phyloP scores from a whole-genome alignment of 1,140 invertebrate genomes.

The Branchinecta lynchi region DNA sequence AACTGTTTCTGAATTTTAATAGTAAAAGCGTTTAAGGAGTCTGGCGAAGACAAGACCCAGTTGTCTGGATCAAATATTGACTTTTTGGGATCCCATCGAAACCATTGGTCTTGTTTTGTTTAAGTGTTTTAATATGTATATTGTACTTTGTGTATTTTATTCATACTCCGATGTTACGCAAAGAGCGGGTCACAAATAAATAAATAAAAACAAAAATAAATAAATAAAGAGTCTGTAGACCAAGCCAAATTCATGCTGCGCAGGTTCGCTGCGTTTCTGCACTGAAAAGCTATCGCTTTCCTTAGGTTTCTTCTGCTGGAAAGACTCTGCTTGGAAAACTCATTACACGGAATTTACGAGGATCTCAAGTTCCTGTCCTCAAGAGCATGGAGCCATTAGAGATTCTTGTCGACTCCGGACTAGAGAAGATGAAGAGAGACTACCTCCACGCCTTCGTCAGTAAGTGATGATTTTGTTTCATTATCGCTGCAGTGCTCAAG shows the following conservation, averaged over 20 bases:
- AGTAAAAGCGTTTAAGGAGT: no score
- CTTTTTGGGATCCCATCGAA: no score
- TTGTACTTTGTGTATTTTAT: no score
- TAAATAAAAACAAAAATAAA: background rate
- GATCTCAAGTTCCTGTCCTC: background rate
- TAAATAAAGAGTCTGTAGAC: background rate
- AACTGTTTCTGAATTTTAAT: no score
- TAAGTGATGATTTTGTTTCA: background rate
- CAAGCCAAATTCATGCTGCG: background rate
- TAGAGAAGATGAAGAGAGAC: background rate
- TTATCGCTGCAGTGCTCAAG: no score
- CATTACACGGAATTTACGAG: background rate
- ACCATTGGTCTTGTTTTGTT: no score
- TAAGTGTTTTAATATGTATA: no score
- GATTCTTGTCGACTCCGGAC: background rate
- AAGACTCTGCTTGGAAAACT: background rate
- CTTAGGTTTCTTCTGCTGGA: background rate
- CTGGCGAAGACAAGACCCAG: no score
- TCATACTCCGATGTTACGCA: no score
- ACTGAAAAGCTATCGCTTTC: background rate
- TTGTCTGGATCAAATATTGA: no score
- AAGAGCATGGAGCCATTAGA: background rate
- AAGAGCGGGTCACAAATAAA: no score
- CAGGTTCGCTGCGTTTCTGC: background rate
- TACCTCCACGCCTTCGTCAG: background rate